Percentiles rank a stretch among this genome's conserved stretches.
Evolutionary conservation across 2,888 invertebrate genomes (phyloP).

Genomic region (Drosophila phalerata): DNA sequence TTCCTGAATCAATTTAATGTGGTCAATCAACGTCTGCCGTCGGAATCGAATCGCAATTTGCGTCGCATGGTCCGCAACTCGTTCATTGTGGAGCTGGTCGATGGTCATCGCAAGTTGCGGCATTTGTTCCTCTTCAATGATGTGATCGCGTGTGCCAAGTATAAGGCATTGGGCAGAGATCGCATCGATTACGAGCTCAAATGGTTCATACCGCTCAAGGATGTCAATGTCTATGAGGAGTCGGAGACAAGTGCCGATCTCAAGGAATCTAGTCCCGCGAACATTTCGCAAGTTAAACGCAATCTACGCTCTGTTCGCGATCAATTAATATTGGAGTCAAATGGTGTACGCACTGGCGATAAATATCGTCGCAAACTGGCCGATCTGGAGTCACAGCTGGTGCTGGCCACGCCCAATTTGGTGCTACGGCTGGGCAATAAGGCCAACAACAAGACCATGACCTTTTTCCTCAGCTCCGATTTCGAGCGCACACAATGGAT

Average conservation of each 20-base stretch:
- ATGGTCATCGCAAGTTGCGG: constrained; percentile 94
- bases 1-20: constrained; percentile 97
- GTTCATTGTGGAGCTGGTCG: constrained; percentile 96
- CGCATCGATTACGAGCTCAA: constrained; percentile 96
- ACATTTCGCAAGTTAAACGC: constrained; percentile 93
- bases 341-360: constrained; percentile 88
- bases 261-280: constrained; percentile 92
- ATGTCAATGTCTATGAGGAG: constrained; percentile 91
- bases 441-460: constrained; percentile 89
- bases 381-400: constrained; percentile 95
- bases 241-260: constrained; percentile 87
- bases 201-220: constrained; percentile 96
- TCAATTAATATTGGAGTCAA: constrained; percentile 90
- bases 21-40: constrained; percentile 84
- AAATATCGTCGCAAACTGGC: constrained; percentile 96
- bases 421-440: constrained; percentile 92
- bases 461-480: constrained; percentile 96
- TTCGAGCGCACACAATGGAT: constrained; percentile 98
- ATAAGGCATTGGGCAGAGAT: constrained; percentile 94
- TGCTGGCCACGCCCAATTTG: constrained; percentile 95
- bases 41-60: constrained; percentile 87
- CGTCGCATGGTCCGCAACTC: constrained; percentile 97
- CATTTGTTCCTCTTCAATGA: constrained; percentile 98
- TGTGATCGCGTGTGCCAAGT: constrained; percentile 97
- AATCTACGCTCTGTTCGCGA: constrained; percentile 95